These are phyloP conservation scores for Brachionus plicatilis DNA, from an alignment of 1,140 invertebrate genomes.

Conservation along the genomic window DNA sequence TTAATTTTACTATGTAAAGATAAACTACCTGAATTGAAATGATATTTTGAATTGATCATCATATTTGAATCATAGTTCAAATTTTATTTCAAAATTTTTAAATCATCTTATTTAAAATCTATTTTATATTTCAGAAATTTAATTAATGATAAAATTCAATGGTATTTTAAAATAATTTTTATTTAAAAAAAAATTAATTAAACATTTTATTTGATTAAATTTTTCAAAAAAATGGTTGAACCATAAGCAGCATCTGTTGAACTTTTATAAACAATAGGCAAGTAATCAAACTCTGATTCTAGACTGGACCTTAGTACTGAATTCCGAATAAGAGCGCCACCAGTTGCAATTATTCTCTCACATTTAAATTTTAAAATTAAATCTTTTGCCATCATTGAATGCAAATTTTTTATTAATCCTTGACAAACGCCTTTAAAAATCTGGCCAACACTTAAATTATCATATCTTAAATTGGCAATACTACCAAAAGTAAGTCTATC, in stretches of 20 bases:
- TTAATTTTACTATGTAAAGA: too few species aligned
- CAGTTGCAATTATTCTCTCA: slow-evolving; percentile 32
- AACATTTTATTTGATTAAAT: neutral
- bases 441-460: slow-evolving; percentile 65
- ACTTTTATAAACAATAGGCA: neutral
- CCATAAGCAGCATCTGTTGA: slow-evolving; percentile 33
- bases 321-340: slow-evolving; percentile 11
- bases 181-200: too few species aligned
- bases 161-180: too few species aligned
- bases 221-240: slow-evolving; percentile 1
- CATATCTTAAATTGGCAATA: slow-evolving; percentile 66
- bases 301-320: neutral
- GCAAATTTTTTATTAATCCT: slow-evolving; percentile 72
- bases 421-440: slow-evolving; percentile 70
- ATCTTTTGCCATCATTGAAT: slow-evolving; percentile 53
- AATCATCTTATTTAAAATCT: too few species aligned
- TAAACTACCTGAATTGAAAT: too few species aligned
- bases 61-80: too few species aligned
- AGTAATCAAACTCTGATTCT: neutral
- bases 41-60: too few species aligned
- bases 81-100: too few species aligned
- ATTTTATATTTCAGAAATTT: too few species aligned
- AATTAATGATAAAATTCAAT: too few species aligned
- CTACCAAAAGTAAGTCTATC: slow-evolving; percentile 63
- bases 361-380: neutral